Evolutionary conservation across 2,888 invertebrate genomes (phyloP).

Genomic region (Schizotus pectinicornis): DNA sequence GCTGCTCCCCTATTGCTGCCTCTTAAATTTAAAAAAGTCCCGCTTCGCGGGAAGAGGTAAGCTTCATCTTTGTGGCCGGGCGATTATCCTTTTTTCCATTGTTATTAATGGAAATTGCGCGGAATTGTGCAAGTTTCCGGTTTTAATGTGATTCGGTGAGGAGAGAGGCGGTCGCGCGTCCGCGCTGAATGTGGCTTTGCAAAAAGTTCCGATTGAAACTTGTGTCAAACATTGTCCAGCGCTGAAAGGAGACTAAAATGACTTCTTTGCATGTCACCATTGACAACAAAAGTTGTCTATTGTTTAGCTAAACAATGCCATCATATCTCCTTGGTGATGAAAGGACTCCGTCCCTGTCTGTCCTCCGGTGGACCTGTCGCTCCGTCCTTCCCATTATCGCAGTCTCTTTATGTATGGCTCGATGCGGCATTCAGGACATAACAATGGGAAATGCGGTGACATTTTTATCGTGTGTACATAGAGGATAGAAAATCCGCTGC

Average conservation of each 20-base stretch:
- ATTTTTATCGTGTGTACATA: conserved; percentile 55
- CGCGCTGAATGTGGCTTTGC: neutral
- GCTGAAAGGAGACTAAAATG: conserved; percentile 53
- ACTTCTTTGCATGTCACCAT: conserved; percentile 57
- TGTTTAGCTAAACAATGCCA: conserved; percentile 57
- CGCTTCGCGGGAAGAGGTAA: too few species aligned
- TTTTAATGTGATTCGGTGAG: too few species aligned
- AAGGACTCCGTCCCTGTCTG: conserved; percentile 40
- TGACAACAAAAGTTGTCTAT: conserved; percentile 57
- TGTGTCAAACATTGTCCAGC: conserved; percentile 53
- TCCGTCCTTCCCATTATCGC: conserved; percentile 50
- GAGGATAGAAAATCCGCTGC: conserved; percentile 48
- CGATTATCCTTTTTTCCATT: too few species aligned
- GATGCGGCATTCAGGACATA: conserved; percentile 54
- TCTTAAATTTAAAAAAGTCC: too few species aligned
- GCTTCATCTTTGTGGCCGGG: too few species aligned
- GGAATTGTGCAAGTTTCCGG: too few species aligned
- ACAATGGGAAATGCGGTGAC: conserved; percentile 55
- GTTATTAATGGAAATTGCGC: too few species aligned
- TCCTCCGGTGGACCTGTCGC: conserved; percentile 19
- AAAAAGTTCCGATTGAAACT: conserved; percentile 52
- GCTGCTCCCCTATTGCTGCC: too few species aligned
- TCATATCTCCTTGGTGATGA: conserved; percentile 57
- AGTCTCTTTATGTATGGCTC: conserved; percentile 53
- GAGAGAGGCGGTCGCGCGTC: too few species aligned